These are phyloP conservation scores for Mizuhopecten yessoensis DNA, from an alignment of 1,140 invertebrate genomes.

Conservation along the genomic window DNA sequence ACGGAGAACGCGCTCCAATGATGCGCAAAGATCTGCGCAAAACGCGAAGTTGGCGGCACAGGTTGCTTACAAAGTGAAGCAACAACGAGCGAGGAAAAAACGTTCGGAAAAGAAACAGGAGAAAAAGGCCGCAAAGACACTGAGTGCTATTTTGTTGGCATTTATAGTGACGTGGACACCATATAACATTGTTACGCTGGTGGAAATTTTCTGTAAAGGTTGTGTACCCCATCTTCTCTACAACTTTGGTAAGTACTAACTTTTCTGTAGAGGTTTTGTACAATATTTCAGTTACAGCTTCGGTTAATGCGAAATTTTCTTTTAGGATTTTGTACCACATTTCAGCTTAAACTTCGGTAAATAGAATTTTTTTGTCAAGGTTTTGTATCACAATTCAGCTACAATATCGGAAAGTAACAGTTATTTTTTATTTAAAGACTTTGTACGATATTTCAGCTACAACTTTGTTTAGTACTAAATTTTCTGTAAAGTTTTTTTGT, in stretches of 20 bases:
- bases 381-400: too few relatives aligned
- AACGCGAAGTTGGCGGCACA: conserved; percentile 77
- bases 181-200: conserved; percentile 92
- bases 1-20: conserved; percentile 71
- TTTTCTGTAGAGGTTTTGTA: too few relatives aligned
- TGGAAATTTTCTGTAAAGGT: conserved; percentile 83
- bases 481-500: too few relatives aligned
- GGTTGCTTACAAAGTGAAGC: conserved; percentile 73
- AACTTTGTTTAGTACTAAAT: too few relatives aligned
- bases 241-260: conserved; percentile 59
- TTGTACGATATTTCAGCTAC: too few relatives aligned
- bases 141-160: conserved; percentile 97
- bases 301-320: too few relatives aligned
- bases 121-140: conserved; percentile 98
- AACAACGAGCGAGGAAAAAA: conserved; percentile 71
- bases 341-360: too few relatives aligned
- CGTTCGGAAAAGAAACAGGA: conserved; percentile 98
- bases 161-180: conserved; percentile 99
- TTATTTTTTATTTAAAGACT: too few relatives aligned
- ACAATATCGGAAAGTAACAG: too few relatives aligned
- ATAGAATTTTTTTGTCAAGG: too few relatives aligned
- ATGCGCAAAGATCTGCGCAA: conserved; percentile 75
- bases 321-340: too few relatives aligned
- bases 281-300: too few relatives aligned
- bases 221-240: conserved; percentile 68